Evolutionary conservation across 2,797 vertebrate genomes (phyloP).

Genomic region (Okamejei kenojei): DNA sequence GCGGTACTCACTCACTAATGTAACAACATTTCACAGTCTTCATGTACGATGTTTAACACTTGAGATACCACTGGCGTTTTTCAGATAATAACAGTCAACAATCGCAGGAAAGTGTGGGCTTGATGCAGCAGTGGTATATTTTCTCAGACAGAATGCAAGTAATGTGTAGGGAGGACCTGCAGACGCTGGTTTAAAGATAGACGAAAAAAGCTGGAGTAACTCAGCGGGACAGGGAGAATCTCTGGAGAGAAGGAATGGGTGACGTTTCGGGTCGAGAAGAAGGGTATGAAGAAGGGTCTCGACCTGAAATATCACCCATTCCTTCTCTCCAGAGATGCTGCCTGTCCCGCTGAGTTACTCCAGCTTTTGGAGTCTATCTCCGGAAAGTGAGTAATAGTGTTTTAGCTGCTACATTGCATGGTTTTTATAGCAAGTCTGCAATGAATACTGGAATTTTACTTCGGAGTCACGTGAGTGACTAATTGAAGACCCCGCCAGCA

Average conservation of each 20-base stretch:
- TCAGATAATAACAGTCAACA: neutral
- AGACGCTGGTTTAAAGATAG: too few relatives aligned
- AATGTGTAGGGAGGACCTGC: neutral
- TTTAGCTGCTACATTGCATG: neutral
- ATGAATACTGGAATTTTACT: neutral
- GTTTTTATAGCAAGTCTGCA: neutral
- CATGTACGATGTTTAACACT: conserved; percentile 2
- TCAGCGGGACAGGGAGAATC: too few relatives aligned
- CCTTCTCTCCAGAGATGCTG: too few relatives aligned
- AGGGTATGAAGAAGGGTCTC: too few relatives aligned
- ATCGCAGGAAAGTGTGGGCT: neutral
- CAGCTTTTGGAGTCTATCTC: too few relatives aligned
- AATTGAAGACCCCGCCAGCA: too few relatives aligned
- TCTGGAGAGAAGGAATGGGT: too few relatives aligned
- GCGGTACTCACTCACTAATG: conserved; percentile 10
- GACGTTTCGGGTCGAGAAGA: too few relatives aligned
- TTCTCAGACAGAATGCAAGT: neutral
- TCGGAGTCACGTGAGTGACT: too few relatives aligned
- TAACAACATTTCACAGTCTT: conserved; percentile 12
- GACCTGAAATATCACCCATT: too few relatives aligned
- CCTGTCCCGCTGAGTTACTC: too few relatives aligned
- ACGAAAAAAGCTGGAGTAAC: too few relatives aligned
- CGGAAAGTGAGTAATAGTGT: neutral
- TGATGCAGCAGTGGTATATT: neutral
- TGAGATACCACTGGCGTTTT: neutral